Evolutionary conservation across 1,140 invertebrate genomes (phyloP).

Genomic region (Rhyacophila brunnea): DNA sequence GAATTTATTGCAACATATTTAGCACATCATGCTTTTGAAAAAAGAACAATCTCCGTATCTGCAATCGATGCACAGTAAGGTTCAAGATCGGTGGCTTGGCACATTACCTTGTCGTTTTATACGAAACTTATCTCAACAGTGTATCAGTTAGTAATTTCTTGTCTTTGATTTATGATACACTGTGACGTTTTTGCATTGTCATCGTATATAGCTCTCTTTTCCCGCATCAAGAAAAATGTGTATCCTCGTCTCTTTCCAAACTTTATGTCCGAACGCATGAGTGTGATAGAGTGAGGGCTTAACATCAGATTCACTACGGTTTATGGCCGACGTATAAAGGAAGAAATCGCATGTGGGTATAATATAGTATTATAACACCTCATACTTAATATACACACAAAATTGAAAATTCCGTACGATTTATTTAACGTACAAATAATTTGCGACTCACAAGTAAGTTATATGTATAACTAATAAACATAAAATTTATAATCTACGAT

Average conservation of each 20-base stretch:
- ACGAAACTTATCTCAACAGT: slow-evolving; percentile 33
- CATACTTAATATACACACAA: too few species aligned
- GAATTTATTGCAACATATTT: too few species aligned
- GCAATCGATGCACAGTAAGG: neutral
- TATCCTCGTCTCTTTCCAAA: neutral
- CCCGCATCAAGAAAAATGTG: neutral
- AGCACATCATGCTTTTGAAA: neutral
- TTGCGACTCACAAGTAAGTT: too few species aligned
- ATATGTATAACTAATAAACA: too few species aligned
- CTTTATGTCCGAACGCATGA: neutral
- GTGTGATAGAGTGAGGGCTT: too few species aligned
- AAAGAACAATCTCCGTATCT: too few species aligned
- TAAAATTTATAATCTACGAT: too few species aligned
- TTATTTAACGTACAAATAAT: too few species aligned
- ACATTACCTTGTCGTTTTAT: slow-evolving; percentile 29
- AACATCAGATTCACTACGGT: slow-evolving; percentile 1
- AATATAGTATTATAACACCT: too few species aligned
- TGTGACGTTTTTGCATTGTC: slow-evolving; percentile 30
- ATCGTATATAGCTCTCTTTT: slow-evolving; percentile 21
- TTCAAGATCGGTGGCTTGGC: neutral
- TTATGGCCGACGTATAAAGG: neutral
- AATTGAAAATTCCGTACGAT: too few species aligned
- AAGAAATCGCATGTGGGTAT: too few species aligned
- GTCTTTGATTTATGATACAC: slow-evolving; percentile 35
- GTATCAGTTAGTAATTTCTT: slow-evolving; percentile 35